Percentiles rank a stretch among this genome's conserved stretches.
phyloP scores from a whole-genome alignment of 2,888 invertebrate genomes.

The Poecilobothrus nobilitatus region DNA sequence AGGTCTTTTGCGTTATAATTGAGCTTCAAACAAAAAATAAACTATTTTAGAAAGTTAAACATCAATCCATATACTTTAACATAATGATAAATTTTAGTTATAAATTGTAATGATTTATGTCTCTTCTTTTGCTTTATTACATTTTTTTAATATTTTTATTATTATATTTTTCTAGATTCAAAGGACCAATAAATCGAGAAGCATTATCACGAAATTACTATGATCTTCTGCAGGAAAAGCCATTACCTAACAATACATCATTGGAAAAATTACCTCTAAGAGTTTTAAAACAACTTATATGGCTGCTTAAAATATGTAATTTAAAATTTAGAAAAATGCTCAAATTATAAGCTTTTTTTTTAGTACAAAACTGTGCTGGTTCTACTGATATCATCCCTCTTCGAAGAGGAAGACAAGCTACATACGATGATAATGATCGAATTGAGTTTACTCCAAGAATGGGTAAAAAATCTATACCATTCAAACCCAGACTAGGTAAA shows the following conservation, averaged over 20 bases:
- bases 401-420: background rate
- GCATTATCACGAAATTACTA: background rate
- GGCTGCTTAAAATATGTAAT: background rate
- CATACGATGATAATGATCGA: background rate
- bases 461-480: conserved; percentile 44
- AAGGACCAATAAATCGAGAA: background rate
- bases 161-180: background rate
- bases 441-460: conserved; percentile 43
- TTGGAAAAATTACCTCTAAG: background rate
- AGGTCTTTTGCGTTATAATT: too few species aligned
- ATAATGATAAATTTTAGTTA: too few species aligned
- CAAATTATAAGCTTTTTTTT: background rate
- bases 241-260: background rate
- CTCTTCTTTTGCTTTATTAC: too few species aligned
- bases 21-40: too few species aligned
- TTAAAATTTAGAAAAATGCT: background rate
- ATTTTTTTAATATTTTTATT: too few species aligned
- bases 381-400: background rate
- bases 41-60: too few species aligned
- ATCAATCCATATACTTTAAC: too few species aligned
- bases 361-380: background rate
- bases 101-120: too few species aligned
- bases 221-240: background rate
- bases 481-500: conserved; percentile 45
- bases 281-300: background rate